Conservation (phyloP, 2,888 invertebrate genomes). For the Exocentrus adspersus region DNA sequence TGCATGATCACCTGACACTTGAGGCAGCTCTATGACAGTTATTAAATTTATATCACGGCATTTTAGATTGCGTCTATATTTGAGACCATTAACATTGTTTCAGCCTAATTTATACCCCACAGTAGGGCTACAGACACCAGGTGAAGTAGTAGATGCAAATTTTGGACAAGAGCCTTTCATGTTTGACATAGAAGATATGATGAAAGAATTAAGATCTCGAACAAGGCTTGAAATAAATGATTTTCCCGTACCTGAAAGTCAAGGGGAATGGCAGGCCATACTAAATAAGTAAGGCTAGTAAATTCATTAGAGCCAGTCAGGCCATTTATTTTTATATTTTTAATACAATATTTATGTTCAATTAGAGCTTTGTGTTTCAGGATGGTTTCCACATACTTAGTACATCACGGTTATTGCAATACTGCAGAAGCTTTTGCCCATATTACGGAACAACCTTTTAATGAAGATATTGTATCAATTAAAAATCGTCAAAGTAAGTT, state of each 20-base stretch:
- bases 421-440: constrained; percentile 95
- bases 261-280: constrained; percentile 92
- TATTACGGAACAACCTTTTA: constrained; percentile 88
- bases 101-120: constrained; percentile 97
- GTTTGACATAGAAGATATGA: constrained; percentile 97
- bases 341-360: no score
- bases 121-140: constrained; percentile 97
- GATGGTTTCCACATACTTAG: constrained; percentile 96
- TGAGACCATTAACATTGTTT: no score
- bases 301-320: not conserved
- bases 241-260: constrained; percentile 86
- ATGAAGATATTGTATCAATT: constrained; percentile 93
- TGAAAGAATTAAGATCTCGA: constrained; percentile 87
- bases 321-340: no score
- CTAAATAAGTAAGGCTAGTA: constrained; percentile 80
- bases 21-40: no score
- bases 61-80: no score
- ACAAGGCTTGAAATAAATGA: constrained; percentile 86
- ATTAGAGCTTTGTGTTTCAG: constrained; percentile 66
- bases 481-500: constrained; percentile 94
- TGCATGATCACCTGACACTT: no score
- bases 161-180: constrained; percentile 98
- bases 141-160: constrained; percentile 98
- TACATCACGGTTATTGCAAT: constrained; percentile 97
- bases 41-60: no score